phyloP scores from a whole-genome alignment of 1,140 invertebrate genomes.

The Drosophila subobscura region DNA sequence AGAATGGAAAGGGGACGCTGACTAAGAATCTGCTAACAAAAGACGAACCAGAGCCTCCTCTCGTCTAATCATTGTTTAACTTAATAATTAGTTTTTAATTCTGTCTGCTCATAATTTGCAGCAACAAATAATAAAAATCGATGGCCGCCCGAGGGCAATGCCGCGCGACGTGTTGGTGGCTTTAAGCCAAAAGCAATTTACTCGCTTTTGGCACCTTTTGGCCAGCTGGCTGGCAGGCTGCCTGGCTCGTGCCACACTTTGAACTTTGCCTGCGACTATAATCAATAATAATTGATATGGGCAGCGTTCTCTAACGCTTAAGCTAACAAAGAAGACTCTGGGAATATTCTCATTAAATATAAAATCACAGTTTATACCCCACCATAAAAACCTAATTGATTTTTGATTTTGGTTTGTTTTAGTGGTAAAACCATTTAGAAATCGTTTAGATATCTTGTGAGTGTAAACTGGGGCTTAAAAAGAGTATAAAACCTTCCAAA shows the following conservation, averaged over 20 bases:
- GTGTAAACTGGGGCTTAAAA: too few relatives aligned
- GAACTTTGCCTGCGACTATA: conserved; percentile 50
- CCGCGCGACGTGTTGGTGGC: conserved; percentile 38
- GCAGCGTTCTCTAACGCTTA: neutral
- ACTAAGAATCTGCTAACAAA: conserved; percentile 22
- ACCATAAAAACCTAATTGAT: too few relatives aligned
- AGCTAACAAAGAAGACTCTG: neutral
- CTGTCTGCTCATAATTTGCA: conserved; percentile 49
- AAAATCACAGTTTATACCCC: too few relatives aligned
- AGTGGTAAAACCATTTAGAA: too few relatives aligned
- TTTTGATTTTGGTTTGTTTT: too few relatives aligned
- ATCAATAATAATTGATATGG: conserved; percentile 8
- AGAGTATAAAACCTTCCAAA: too few relatives aligned
- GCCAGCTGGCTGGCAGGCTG: conserved; percentile 1
- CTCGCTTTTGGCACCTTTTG: conserved; percentile 64
- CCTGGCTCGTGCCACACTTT: conserved; percentile 63
- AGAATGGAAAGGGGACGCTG: conserved; percentile 29
- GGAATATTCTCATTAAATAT: too few relatives aligned
- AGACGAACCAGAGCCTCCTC: conserved; percentile 19
- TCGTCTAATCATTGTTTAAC: conserved; percentile 77
- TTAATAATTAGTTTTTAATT: conserved; percentile 76
- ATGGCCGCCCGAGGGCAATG: conserved; percentile 40
- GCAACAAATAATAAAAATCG: conserved; percentile 50
- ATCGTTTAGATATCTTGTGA: too few relatives aligned
- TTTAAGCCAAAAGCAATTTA: conserved; percentile 48